A percentile compares a stretch with the other conserved stretches of the same genome.
Evolutionary conservation across 1,140 invertebrate genomes (phyloP).

Genomic region (Pogonomyrmex barbatus): DNA sequence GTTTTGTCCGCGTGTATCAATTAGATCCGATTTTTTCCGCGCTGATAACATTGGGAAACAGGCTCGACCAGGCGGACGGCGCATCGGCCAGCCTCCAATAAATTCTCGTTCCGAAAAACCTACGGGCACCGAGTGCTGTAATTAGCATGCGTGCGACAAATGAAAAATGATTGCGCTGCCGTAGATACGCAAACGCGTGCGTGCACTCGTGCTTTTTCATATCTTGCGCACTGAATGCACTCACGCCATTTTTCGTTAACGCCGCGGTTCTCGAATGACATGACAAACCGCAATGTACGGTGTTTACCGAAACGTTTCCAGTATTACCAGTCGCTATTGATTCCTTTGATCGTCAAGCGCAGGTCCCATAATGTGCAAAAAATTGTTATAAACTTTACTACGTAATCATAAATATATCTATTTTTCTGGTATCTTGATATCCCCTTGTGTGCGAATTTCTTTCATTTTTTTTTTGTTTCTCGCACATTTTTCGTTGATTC

Average conservation of each 20-base stretch:
- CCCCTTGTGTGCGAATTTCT: background rate
- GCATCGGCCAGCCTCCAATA: conserved; percentile 21
- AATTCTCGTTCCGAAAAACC: conserved; percentile 57
- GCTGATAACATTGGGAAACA: conserved; percentile 31
- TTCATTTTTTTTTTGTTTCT: background rate
- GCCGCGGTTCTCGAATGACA: background rate
- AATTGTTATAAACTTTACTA: conserved; percentile 1
- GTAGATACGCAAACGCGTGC: conserved; percentile 36
- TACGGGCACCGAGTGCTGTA: conserved; percentile 28
- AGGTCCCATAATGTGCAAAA: background rate
- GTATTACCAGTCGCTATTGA: background rate
- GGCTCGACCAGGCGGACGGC: background rate
- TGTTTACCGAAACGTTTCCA: conserved; percentile 28
- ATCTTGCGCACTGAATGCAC: conserved; percentile 36
- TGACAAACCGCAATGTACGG: conserved; percentile 14
- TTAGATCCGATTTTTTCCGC: conserved; percentile 49
- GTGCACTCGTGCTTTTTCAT: background rate
- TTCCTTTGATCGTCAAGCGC: background rate
- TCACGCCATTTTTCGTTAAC: conserved; percentile 44
- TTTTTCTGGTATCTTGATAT: background rate
- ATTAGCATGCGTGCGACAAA: conserved; percentile 56
- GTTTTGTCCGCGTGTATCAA: conserved; percentile 40
- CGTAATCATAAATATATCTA: conserved; percentile 2
- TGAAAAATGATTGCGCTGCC: conserved; percentile 55
- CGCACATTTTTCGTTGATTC: conserved; percentile 15